Evolutionary conservation across 2,888 invertebrate genomes (phyloP).

Genomic region (Eubasilissa splendida): DNA sequence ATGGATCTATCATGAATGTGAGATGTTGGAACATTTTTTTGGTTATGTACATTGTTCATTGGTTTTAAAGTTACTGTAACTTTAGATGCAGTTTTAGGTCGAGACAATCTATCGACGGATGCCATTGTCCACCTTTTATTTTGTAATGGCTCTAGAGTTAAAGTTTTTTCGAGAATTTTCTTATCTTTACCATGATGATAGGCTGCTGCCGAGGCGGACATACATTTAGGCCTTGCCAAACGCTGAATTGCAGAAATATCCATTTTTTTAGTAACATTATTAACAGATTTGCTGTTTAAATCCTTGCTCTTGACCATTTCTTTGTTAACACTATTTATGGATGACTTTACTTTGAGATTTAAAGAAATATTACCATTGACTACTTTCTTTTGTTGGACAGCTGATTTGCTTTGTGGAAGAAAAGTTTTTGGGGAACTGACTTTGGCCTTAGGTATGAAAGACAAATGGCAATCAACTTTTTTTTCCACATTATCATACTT

Average conservation of each 20-base stretch:
- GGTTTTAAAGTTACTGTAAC: slow-evolving; percentile 1
- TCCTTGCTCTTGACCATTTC: neutral
- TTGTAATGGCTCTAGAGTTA: neutral
- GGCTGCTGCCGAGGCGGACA: neutral
- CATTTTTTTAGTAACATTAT: slow-evolving; percentile 25
- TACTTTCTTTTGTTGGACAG: slow-evolving; percentile 1
- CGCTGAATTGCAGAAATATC: slow-evolving; percentile 38
- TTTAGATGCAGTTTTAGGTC: slow-evolving; percentile 34
- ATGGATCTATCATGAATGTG: neutral
- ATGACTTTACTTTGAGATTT: slow-evolving; percentile 2
- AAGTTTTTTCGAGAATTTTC: neutral
- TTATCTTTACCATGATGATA: slow-evolving; percentile 15
- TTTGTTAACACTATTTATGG: neutral
- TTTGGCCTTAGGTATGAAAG: slow-evolving; percentile 3
- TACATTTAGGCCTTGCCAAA: slow-evolving; percentile 44
- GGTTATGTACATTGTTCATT: neutral
- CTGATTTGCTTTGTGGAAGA: neutral
- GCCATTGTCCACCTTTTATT: slow-evolving; percentile 48
- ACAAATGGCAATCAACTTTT: slow-evolving; percentile 27
- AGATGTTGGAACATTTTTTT: neutral
- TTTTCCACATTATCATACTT: slow-evolving; percentile 30
- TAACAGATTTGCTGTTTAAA: slow-evolving; percentile 7
- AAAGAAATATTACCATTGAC: neutral
- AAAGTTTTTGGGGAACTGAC: neutral
- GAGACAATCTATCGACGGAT: slow-evolving; percentile 44